Evolutionary conservation across 2,113 vertebrate species (phyloP), one percentile per base, ranked within the genome.

Genomic region (Leptobrachium leishanense): DNA sequence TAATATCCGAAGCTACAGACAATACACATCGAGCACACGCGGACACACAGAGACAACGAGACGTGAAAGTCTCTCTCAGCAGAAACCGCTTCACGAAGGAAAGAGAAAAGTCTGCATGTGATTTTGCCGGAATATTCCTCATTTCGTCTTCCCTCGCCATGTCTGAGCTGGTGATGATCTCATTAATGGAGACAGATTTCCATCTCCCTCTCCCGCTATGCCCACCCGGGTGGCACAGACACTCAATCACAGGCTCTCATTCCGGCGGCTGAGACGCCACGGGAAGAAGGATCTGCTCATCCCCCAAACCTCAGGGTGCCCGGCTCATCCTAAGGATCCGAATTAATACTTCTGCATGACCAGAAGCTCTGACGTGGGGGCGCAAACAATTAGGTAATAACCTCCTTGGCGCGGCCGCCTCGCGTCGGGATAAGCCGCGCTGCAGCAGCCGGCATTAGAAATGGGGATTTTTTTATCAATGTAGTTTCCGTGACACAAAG

Each of bases 91-190:
- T n/a, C n/a, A n/a, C n/a, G 6, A 12, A 5, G 46, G 31, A 67
- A 54, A 67, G n/a, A n/a, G n/a, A n/a, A n/a, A n/a, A 44, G 20
- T 42, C 44, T 54, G 63, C 1, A 40, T 67, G 74, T 76, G 63
- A 76, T 76, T 66, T 64, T 66, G 44, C 31, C 13, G 5, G 43
- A 39, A 12, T 64, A 8, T 3, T 46, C 72, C 59, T 62, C 2
- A 64, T 46, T 67, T 64, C n/a, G 2, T 6, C 43, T 2, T 10
- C 20, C 2, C 15, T 13, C 43, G n/a, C 43, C 74, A 67, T 76
- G 64, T 20, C 74, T 76, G 10, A 67, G 46, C 63, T 54, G 50
- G 74, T 42, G 64, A 76, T 76, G 74, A 76, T 76, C 46, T 67
- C 63, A 67, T 76, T 67, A 76, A 7, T 10, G 2, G 20, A 46